Evolutionary conservation across 2,888 invertebrate species (phyloP), one percentile per base, ranked within the genome.

Genomic region (Xanthorhoe designata): DNA sequence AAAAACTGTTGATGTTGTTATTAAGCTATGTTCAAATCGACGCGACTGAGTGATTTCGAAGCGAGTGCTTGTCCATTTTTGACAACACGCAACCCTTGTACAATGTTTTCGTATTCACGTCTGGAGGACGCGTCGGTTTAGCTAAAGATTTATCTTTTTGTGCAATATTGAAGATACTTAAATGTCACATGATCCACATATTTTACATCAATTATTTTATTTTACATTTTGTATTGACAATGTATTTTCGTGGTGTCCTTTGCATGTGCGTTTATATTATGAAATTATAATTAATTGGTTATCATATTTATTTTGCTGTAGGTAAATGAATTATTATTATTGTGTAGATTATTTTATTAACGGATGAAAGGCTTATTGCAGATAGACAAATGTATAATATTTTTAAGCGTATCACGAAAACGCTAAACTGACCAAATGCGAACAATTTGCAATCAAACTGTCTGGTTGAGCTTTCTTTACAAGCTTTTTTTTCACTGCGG

Each of bases 301-400:
- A 69, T 52, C n/a, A 60, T 73, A 73, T 74, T 74, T 70, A 72
- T 72, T 70, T 64, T 61, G 18, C 51, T 50, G 32, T 62, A 57
- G 38, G 49, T 53, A 57, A 68, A 66, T 65, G 17, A 61, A 66
- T 70, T 67, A 66, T 61, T 71, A 64, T 55, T 64, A 61, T 59
- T 56, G 19, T 58, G 54, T 69, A 59, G 54, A 64, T 63, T 69
- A 64, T 42, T 66, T 63, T 53, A 56, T 42, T 49, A 45, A 35
- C 49, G 57, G 60, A 66, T 15, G 19, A 49, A 54, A 51, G 72
- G 66, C 71, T 75, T 70, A 35, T 18, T 18, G n/a, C 18, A 32
- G 9, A 4, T 35, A 38, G 49, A 57, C 32, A 35, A 57, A 42
- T 47, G 47, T 15, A 42, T 42, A 42, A 13, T 2, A 13, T 42